Base-by-base conservation (phyloP, 2,888 invertebrate species). In the Idaea aversata region DNA sequence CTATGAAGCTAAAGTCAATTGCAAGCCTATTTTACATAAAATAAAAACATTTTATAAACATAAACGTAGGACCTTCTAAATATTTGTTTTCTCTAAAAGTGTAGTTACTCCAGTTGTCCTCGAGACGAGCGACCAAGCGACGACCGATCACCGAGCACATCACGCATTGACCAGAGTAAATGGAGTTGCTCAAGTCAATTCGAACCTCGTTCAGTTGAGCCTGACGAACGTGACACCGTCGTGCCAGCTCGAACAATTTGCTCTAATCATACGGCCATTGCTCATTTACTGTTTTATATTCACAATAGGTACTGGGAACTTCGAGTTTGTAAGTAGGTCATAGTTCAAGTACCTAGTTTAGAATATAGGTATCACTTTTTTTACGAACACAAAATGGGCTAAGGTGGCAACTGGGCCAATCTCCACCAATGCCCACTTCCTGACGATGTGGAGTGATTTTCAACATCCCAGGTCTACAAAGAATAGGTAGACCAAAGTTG, bases 211-310 rank as follows among this genome's bases (percentile, higher is more conserved):
- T 47, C 10, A 47, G 47, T 13, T 47, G 7, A 4, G 47, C 7
- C 47, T 10, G 47, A 47, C 47, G 78, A 80, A 81, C 91, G 91
- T 89, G 90, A 88, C 88, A 88, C 82, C 79, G 81, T 86, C 82
- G 75, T 80, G 80, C 80, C 82, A 85, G 81, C 74, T 81, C 81
- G 87, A 80, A 87, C 91, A 90, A 91, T 92, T 91, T 89, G 77
- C 86, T 74, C 82, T 90, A 92, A 93, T 92, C 88, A 81, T 80
- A 85, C 84, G 82, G 81, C 84, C 79, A 90, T 91, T 88, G 89
- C 82, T 81, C 85, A 90, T 90, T 90, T 88, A 83, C 80, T 83
- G 84, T 86, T 90, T 90, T 91, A 88, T 89, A 90, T 90, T 85
- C 69, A 86, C 88, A 87, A 90, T 87, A 25, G 25, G 25, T 25